Evolutionary conservation across 2,888 invertebrate genomes (phyloP).

Genomic region (Rotaria macrura): DNA sequence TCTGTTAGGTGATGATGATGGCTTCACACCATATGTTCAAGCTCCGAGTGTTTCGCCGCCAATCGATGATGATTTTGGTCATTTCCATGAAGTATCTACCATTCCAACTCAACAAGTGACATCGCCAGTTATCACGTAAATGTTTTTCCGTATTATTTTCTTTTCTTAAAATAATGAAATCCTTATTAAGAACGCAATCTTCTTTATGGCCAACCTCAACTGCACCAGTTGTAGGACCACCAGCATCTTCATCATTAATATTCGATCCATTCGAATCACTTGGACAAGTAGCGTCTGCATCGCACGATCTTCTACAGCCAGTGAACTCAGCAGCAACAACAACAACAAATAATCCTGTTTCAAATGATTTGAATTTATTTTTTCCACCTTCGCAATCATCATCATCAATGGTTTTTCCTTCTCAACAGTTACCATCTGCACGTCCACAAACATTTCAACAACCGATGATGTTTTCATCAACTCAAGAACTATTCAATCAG

Average conservation of each 20-base stretch:
- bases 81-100: not conserved
- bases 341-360: not conserved
- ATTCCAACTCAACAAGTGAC: not conserved
- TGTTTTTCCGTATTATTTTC: too few species aligned
- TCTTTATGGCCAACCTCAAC: not conserved
- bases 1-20: not conserved
- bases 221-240: not conserved
- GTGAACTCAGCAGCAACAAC: not conserved
- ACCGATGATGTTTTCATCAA: not conserved
- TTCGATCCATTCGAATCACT: not conserved
- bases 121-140: not conserved
- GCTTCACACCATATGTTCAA: not conserved
- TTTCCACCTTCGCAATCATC: not conserved
- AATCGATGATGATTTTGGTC: constrained; percentile 20
- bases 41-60: not conserved
- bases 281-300: not conserved
- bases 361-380: not conserved
- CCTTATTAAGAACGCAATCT: not conserved
- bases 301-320: not conserved
- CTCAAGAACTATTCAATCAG: not conserved
- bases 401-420: not conserved
- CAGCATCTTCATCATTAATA: not conserved
- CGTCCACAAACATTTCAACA: not conserved
- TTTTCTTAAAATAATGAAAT: not conserved
- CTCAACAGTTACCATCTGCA: not conserved